Conservation (phyloP, 2,888 invertebrate species). For the Apamea sordens region DNA sequence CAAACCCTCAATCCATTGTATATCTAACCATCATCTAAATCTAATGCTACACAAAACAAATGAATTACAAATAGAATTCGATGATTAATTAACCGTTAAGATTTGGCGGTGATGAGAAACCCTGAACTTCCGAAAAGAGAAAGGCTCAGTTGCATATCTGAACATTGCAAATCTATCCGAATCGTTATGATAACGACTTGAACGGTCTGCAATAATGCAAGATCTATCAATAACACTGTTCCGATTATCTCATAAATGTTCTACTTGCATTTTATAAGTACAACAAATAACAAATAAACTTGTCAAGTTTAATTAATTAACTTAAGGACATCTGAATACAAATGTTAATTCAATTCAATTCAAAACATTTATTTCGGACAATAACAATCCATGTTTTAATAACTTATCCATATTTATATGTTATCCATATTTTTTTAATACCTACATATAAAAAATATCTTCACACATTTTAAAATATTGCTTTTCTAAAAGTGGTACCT, state of each 20-base stretch:
- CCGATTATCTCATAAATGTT: background rate
- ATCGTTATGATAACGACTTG: conserved; percentile 9
- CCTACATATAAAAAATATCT: background rate
- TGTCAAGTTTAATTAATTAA: background rate
- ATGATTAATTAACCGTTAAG: conserved; percentile 35
- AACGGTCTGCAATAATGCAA: background rate
- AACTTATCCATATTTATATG: no score
- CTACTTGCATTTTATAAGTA: conserved; percentile 4
- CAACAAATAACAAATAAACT: background rate
- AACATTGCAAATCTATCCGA: conserved; percentile 16
- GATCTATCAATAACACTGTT: conserved; percentile 14
- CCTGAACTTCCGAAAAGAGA: conserved; percentile 16
- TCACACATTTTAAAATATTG: background rate
- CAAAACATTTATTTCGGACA: no score
- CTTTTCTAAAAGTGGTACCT: background rate
- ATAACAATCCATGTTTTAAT: no score
- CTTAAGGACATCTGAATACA: background rate
- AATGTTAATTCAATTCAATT: no score
- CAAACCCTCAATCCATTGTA: background rate
- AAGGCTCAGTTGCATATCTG: conserved; percentile 15
- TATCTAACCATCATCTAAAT: background rate
- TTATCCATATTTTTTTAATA: no score
- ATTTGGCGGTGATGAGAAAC: conserved; percentile 20
- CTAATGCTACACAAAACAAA: conserved; percentile 15
- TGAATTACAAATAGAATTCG: conserved; percentile 13